Evolutionary conservation across 2,888 invertebrate species (phyloP), one percentile per base, ranked within the genome.

Genomic region (Agapostemon virescens): DNA sequence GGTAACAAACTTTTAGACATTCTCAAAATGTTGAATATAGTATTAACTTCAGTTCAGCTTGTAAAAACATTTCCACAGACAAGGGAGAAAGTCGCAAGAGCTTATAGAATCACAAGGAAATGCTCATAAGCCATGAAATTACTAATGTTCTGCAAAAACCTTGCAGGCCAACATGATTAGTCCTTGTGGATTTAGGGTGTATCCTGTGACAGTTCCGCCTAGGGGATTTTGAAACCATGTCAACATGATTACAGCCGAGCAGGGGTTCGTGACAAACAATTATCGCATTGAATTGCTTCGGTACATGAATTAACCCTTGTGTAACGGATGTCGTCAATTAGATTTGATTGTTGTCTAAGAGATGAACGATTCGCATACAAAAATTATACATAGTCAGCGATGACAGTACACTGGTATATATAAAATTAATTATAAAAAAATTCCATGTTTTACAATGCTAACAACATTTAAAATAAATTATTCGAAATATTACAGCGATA

Each of bases 131-230:
- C 55, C 74, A 66, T 64, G 45, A 80, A 81, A 81, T 82, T 77
- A 74, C 64, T 71, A 68, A 71, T 38, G 68, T 40, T 64, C 45
- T 15, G 15, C 30, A 40, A 40, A 74, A 81, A 74, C 69, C 74
- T 26, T 36, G 13, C 52, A 72, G 68, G 82, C 66, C 69, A 76
- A 79, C 69, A 75, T 74, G 71, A 82, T 79, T 75, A 82, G 69
- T 74, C 70, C 45, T 55, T 71, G 42, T 58, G 77, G 73, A 79
- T 81, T 81, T 76, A 52, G 36, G 68, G 63, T 80, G 82, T 40
- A 74, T 52, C 45, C 58, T 63, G 71, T 72, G 72, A 45, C 68
- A 72, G 52, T 52, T 55, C 23, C 64, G 69, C 63, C 36, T 70
- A 13, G 55, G 49, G 63, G 69, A 81, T 81, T 71, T 64, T 17